Evolutionary conservation across 2,113 vertebrate genomes (phyloP).

Genomic region (Pomatorhinus ruficollis): DNA sequence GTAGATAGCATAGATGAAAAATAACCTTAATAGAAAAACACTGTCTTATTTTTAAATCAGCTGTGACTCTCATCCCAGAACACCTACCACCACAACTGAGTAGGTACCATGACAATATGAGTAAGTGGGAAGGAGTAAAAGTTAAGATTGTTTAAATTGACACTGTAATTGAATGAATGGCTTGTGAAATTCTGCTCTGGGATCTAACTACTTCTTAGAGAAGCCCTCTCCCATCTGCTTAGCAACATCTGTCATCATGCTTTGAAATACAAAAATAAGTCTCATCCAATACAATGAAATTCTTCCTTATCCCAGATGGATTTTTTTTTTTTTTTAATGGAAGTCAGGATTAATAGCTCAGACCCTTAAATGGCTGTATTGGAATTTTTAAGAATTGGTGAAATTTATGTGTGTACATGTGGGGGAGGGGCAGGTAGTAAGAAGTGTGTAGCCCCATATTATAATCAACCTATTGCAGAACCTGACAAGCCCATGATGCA

Average conservation of each 20-base stretch:
- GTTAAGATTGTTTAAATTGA: not conserved
- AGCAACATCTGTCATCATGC: not conserved
- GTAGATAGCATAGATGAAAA: not conserved
- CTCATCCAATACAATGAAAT: not conserved
- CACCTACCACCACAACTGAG: not conserved
- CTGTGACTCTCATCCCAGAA: not conserved
- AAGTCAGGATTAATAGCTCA: not conserved
- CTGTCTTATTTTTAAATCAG: not conserved
- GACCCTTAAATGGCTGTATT: not conserved
- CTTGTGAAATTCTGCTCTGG: not conserved
- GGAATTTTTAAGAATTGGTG: not conserved
- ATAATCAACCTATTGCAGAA: not conserved
- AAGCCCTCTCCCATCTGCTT: not conserved
- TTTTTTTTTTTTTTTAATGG: not conserved
- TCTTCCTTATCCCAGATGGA: not conserved
- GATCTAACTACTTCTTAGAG: not conserved
- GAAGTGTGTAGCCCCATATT: not conserved
- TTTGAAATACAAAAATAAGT: not conserved
- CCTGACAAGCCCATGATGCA: not conserved
- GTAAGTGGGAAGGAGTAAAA: not conserved
- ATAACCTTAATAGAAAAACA: not conserved
- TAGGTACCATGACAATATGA: not conserved
- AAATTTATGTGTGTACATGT: not conserved
- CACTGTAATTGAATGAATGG: rapidly evolving
- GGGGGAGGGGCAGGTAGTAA: rapidly evolving